Base-by-base conservation (phyloP, 92 coral and sea anemone genomes). In the Zoanthus sociatus region DNA sequence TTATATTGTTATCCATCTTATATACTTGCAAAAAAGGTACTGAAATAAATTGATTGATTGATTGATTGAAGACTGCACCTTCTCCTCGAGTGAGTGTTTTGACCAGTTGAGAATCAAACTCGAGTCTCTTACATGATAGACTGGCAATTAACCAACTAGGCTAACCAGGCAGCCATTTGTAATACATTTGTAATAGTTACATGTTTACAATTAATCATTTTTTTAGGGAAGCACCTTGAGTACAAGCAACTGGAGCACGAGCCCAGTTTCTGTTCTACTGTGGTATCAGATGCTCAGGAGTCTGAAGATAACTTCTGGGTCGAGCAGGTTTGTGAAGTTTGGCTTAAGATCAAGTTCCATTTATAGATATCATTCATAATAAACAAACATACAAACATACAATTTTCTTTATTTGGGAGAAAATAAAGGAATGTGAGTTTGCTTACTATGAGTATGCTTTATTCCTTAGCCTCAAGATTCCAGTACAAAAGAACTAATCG, bases 251-350 rank as follows among this genome's bases (percentile, higher is more conserved):
- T 91, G n/a, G 90, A 88, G 82, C 89, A 87, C 73, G 95, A 90
- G 77, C 96, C 89, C 46, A 89, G 94, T 53, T 87, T 82, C 21
- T 95, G 99, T 83, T 94, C 98, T 15, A 95, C 95, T 21, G 91
- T 95, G 51, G 92, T 87, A 18, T 95, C 99, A 26, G 99, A 95
- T 55, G 98, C 87, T 53, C 98, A 96, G 70, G 97, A 91, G 58
- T 91, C 98, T 56, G 98, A 96, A 83, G 99, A 96, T 89, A 93
- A 93, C 64, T 96, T 92, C 78, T 94, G 95, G 97, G 87, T 91
- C 7, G 98, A 95, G 13, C 96, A 95, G 93, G 96, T 93, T 71
- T 46, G 78, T 88, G 17, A 33, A 17, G 13, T 17, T 17, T 32
- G 12, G 15, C 17, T 18, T n/a, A 63, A 18, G 47, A 66, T 31